Conservation (phyloP, 2,113 vertebrate species). For the Fukomys damarensis region DNA sequence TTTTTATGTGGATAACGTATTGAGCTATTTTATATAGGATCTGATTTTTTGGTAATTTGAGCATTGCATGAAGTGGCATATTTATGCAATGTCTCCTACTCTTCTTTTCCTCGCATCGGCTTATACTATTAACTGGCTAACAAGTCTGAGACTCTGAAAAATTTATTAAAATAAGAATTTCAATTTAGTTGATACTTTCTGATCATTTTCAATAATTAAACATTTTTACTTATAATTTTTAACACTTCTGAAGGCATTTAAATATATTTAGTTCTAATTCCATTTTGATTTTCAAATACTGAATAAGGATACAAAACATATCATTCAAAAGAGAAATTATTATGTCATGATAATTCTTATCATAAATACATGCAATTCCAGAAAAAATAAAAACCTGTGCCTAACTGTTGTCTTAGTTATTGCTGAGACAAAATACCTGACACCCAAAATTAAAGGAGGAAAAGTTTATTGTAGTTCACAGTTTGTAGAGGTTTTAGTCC, state of each 20-base stretch:
- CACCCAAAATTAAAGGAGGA: background rate
- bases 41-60: background rate
- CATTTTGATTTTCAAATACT: constrained; percentile 36
- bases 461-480: background rate
- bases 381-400: constrained; percentile 5
- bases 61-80: accelerated
- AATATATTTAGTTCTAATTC: background rate
- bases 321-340: background rate
- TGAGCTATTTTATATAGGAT: background rate
- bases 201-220: constrained; percentile 20
- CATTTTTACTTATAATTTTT: background rate
- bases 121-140: background rate
- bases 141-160: background rate
- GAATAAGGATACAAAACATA: background rate
- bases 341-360: background rate
- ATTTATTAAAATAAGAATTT: background rate
- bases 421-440: background rate
- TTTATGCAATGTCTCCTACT: background rate
- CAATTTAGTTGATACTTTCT: background rate
- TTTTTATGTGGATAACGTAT: background rate
- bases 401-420: background rate
- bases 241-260: background rate
- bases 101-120: background rate
- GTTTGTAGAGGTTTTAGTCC: background rate
- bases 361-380: background rate